Evolutionary conservation across 2,888 invertebrate genomes (phyloP).

Genomic region (Eremobia ochroleuca): DNA sequence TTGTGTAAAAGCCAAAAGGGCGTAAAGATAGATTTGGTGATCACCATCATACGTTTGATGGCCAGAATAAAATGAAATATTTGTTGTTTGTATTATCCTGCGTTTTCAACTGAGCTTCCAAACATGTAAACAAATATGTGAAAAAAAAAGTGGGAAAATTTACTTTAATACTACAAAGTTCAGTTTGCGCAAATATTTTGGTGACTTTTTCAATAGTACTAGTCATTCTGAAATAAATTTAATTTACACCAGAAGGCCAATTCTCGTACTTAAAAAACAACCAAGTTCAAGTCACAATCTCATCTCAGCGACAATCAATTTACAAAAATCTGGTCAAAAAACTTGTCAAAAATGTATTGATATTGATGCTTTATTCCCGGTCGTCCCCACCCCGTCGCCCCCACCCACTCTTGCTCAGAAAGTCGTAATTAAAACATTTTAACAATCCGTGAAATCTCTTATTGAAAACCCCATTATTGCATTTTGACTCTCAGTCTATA

Average conservation of each 20-base stretch:
- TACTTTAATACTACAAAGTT: neutral
- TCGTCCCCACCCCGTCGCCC: too few species aligned
- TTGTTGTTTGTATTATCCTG: neutral
- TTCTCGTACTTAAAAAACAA: too few species aligned
- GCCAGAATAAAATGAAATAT: conserved; percentile 1
- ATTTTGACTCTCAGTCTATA: too few species aligned
- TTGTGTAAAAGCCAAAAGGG: neutral
- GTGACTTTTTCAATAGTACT: neutral
- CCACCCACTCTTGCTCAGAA: too few species aligned
- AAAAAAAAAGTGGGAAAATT: neutral
- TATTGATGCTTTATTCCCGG: too few species aligned
- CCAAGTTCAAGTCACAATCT: too few species aligned
- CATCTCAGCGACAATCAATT: too few species aligned
- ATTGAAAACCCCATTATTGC: too few species aligned
- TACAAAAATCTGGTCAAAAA: too few species aligned
- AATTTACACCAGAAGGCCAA: neutral
- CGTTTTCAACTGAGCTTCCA: too few species aligned
- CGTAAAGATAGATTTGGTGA: neutral
- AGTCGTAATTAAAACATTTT: too few species aligned
- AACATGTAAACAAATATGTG: neutral
- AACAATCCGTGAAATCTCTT: too few species aligned
- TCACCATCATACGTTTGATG: neutral
- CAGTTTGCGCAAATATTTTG: neutral
- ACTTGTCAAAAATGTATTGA: neutral
- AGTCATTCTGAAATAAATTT: neutral